These are phyloP conservation scores for Acanthisitta chloris DNA, from an alignment of 2,113 vertebrate species.

Conservation along the genomic window DNA sequence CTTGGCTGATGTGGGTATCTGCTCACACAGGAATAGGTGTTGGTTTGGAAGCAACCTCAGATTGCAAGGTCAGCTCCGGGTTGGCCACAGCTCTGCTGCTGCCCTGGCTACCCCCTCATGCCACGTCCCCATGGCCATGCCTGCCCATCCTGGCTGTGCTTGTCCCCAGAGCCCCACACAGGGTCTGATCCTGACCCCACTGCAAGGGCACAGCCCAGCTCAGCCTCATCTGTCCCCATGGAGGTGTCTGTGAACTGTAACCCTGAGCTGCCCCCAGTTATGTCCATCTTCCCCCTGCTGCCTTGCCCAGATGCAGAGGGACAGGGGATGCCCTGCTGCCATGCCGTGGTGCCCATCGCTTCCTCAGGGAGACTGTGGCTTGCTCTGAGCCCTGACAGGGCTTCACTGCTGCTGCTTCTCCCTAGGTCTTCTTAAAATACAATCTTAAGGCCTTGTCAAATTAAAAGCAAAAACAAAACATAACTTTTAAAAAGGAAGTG, in stretches of 20 bases:
- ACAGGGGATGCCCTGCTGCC: not conserved
- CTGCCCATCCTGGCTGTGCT: fast-evolving
- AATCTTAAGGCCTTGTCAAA: not conserved
- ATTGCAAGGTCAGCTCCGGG: fast-evolving
- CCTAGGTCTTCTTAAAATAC: not conserved
- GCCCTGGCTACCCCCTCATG: fast-evolving
- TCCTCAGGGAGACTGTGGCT: too few relatives aligned
- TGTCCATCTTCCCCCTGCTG: not conserved
- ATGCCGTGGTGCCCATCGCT: too few relatives aligned
- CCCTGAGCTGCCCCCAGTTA: fast-evolving
- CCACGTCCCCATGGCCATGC: fast-evolving
- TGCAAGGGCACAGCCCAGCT: not conserved
- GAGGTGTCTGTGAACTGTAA: not conserved
- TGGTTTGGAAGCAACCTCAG: not conserved
- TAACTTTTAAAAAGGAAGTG: not conserved
- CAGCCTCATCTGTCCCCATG: fast-evolving
- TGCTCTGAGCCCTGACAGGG: not conserved
- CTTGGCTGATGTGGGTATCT: fast-evolving
- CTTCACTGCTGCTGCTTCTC: not conserved
- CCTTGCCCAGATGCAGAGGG: not conserved
- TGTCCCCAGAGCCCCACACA: fast-evolving
- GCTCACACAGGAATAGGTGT: fast-evolving
- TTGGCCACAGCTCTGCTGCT: too few relatives aligned
- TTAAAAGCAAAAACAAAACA: not conserved
- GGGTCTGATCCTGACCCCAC: not conserved